Evolutionary conservation across 2,113 vertebrate genomes (phyloP).

Genomic region (Poecile atricapillus): DNA sequence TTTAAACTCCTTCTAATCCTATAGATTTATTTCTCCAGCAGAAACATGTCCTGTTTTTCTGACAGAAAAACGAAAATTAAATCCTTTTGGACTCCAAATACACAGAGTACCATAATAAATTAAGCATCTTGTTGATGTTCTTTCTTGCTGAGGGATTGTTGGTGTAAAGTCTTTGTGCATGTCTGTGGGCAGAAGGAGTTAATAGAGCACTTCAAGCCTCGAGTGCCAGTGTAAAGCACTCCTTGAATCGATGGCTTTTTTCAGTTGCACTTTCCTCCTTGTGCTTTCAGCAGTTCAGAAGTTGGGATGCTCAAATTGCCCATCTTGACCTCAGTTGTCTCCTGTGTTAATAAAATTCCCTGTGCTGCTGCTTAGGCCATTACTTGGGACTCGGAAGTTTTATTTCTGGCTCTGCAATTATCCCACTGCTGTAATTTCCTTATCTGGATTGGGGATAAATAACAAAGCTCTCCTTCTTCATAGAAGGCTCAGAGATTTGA

Average conservation of each 20-base stretch:
- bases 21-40: not conserved
- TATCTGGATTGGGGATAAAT: not conserved
- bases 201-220: not conserved
- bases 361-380: not conserved
- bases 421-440: slow-evolving; percentile 26
- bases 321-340: not conserved
- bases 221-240: not conserved
- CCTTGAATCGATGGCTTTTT: not conserved
- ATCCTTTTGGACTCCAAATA: not conserved
- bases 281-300: not conserved
- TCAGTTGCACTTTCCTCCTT: not conserved
- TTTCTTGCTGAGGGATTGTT: not conserved
- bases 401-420: slow-evolving; percentile 61
- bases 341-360: not conserved
- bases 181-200: not conserved
- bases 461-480: slow-evolving; percentile 47
- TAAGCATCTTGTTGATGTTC: not conserved
- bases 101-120: not conserved
- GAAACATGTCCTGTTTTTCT: not conserved
- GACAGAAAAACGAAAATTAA: not conserved
- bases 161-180: not conserved
- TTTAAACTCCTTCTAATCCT: not conserved
- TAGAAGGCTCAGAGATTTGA: not conserved
- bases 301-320: not conserved
- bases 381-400: not conserved